Conservation (phyloP, 1,140 invertebrate species). For the Melanaphis sacchari region DNA sequence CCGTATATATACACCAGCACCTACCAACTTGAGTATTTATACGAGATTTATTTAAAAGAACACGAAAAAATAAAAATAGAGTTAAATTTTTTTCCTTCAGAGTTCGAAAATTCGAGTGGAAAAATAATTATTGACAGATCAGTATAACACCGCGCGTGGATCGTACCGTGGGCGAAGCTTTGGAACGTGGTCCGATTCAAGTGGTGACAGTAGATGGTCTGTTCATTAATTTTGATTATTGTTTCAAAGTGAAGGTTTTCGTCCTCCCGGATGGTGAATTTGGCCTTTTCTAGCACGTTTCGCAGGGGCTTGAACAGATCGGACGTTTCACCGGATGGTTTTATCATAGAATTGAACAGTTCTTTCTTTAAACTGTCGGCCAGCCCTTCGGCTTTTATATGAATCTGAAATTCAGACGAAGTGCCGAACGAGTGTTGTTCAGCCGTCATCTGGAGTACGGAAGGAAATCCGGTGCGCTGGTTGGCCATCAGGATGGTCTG, state of each 20-base stretch:
- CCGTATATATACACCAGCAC: too few relatives aligned
- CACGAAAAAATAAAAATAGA: accelerated
- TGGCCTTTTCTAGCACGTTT: conserved; percentile 63
- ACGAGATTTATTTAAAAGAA: background rate
- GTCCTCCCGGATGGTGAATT: conserved; percentile 63
- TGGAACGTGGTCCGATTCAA: conserved; percentile 68
- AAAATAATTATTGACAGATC: background rate
- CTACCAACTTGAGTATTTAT: background rate
- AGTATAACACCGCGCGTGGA: background rate
- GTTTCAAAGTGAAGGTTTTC: conserved; percentile 68
- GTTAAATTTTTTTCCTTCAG: background rate
- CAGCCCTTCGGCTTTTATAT: conserved; percentile 61
- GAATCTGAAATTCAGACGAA: conserved; percentile 60
- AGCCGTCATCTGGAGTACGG: conserved; percentile 68
- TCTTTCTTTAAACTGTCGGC: conserved; percentile 61
- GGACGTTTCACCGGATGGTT: background rate
- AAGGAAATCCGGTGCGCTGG: conserved; percentile 69
- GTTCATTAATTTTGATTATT: conserved; percentile 69
- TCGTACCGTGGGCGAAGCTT: conserved; percentile 59
- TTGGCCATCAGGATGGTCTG: conserved; percentile 70
- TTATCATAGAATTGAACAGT: background rate
- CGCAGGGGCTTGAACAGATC: conserved; percentile 62
- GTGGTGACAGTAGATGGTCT: conserved; percentile 69
- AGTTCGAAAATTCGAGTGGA: background rate
- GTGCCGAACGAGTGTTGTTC: conserved; percentile 69